Conservation (phyloP, 1,140 invertebrate species). For the Drosophila orosa region DNA sequence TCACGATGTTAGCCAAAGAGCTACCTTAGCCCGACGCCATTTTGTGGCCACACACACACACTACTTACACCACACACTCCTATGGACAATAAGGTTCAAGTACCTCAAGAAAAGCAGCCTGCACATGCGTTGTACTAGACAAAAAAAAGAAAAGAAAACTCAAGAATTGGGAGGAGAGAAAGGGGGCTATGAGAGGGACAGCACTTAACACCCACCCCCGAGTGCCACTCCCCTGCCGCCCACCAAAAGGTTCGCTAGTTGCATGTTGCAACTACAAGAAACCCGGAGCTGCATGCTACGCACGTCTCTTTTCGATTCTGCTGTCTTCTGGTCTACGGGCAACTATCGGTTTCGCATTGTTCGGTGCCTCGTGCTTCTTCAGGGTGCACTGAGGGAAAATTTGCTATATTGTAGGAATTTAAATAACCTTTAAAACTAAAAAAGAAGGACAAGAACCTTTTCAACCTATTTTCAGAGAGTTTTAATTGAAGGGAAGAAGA, state of each 20-base stretch:
- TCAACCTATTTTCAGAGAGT: too few species aligned
- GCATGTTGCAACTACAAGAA: constrained; percentile 23
- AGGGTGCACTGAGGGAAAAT: background rate
- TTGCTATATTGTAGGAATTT: background rate
- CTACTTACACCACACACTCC: constrained; percentile 13
- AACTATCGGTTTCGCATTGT: constrained; percentile 64
- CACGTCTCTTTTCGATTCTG: constrained; percentile 45
- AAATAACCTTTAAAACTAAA: background rate
- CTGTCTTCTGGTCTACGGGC: constrained; percentile 34
- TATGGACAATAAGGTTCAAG: constrained; percentile 69
- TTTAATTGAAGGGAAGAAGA: too few species aligned
- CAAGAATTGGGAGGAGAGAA: background rate
- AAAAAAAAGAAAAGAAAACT: constrained; percentile 6
- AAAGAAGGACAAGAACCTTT: too few species aligned
- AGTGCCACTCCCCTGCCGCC: constrained; percentile 12
- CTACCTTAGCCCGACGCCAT: constrained; percentile 61
- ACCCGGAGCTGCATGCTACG: constrained; percentile 27
- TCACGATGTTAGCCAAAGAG: constrained; percentile 49
- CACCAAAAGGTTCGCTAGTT: constrained; percentile 9
- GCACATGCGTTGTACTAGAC: constrained; percentile 61
- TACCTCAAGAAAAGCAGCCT: constrained; percentile 64
- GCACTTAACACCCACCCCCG: constrained; percentile 57
- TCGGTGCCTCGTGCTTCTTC: constrained; percentile 55
- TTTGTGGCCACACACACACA: constrained; percentile 45
- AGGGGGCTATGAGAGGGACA: constrained; percentile 2